Conservation (phyloP, 2,113 vertebrate species). For the Mellivora capensis region DNA sequence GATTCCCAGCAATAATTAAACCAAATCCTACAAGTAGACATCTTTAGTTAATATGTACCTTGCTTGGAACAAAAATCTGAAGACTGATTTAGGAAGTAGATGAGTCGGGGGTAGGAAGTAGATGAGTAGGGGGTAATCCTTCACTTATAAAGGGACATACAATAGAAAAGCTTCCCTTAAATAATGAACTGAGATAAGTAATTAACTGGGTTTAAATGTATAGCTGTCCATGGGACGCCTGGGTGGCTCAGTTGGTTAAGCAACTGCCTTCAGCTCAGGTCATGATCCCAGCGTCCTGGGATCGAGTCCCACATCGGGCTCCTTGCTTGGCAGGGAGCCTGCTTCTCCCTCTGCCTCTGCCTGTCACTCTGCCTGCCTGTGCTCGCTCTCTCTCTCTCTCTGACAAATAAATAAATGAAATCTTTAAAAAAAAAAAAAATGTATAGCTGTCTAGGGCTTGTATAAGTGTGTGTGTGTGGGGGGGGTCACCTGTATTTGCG, state of each 20-base stretch:
- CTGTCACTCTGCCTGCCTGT: too few species aligned
- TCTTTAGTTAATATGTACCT: constrained; percentile 42
- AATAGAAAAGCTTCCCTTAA: constrained; percentile 42
- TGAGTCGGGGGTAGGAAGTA: constrained; percentile 6
- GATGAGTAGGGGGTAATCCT: constrained; percentile 27
- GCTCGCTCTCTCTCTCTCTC: too few species aligned
- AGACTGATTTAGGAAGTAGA: constrained; percentile 35
- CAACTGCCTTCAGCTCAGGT: too few species aligned
- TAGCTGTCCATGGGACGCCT: too few species aligned
- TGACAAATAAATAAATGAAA: too few species aligned
- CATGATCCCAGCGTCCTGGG: too few species aligned
- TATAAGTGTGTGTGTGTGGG: background rate
- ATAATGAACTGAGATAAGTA: constrained; percentile 18
- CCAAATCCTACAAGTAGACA: background rate
- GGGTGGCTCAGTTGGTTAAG: too few species aligned
- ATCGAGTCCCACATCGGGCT: too few species aligned
- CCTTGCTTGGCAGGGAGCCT: too few species aligned
- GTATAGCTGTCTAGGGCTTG: background rate
- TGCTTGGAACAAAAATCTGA: constrained; percentile 48
- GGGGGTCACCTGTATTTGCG: background rate
- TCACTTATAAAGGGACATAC: constrained; percentile 15
- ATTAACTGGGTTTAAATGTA: constrained; percentile 8
- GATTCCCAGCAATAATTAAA: constrained; percentile 27
- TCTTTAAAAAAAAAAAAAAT: too few species aligned
- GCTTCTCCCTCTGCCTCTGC: too few species aligned